Evolutionary conservation across 2,797 vertebrate species (phyloP).

Genomic region (Mergus octosetaceus): DNA sequence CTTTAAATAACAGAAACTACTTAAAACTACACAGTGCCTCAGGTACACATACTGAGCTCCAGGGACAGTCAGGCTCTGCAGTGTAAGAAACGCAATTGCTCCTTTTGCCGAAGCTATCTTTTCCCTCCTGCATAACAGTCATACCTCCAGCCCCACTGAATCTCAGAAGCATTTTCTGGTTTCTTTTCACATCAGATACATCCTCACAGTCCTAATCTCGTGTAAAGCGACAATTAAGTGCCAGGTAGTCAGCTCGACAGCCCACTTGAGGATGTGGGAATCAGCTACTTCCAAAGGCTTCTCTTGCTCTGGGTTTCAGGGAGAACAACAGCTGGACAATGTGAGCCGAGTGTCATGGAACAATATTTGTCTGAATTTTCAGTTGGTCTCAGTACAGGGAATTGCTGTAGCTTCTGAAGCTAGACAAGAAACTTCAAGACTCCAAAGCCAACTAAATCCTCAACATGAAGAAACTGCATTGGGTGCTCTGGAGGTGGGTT

Average conservation of each 20-base stretch:
- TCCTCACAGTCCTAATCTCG: background rate
- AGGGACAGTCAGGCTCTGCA: fast-evolving
- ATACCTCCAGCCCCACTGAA: background rate
- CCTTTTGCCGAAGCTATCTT: background rate
- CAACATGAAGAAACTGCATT: background rate
- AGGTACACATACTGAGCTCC: background rate
- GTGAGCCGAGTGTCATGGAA: background rate
- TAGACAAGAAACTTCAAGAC: background rate
- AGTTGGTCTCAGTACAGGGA: background rate
- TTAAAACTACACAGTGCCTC: background rate
- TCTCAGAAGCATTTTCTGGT: background rate
- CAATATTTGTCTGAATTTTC: background rate
- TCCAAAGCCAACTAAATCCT: background rate
- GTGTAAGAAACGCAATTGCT: background rate
- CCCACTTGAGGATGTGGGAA: background rate
- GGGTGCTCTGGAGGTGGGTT: background rate
- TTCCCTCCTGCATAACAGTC: background rate
- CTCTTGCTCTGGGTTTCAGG: background rate
- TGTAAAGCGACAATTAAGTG: background rate
- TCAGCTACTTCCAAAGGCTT: background rate
- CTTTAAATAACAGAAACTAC: background rate
- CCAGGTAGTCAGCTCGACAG: background rate
- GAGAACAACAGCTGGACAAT: background rate
- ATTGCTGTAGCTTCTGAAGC: background rate
- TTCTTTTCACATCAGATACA: background rate